A percentile compares a stretch with the other conserved stretches of the same genome.
These are phyloP conservation scores for Girardinus metallicus DNA, from an alignment of 2,797 vertebrate species.

Conservation along the genomic window DNA sequence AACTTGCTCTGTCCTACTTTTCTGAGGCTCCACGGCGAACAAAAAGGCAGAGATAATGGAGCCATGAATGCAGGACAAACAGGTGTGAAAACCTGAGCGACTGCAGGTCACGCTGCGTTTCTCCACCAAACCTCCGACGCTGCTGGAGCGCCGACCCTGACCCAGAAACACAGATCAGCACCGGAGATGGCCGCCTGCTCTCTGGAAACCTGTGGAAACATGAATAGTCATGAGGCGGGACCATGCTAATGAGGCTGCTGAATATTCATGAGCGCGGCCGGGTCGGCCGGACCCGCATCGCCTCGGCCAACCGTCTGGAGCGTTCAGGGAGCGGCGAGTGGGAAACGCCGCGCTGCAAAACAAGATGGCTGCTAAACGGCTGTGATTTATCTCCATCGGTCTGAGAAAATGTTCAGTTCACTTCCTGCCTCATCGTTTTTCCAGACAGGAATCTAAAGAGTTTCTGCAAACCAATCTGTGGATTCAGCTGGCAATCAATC, in stretches of 20 bases:
- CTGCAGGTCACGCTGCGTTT: slow-evolving; percentile 14
- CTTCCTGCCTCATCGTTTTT: too few species aligned
- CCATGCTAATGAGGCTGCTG: slow-evolving; percentile 75
- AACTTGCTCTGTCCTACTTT: slow-evolving; percentile 62
- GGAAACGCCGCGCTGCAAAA: too few species aligned
- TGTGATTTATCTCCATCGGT: too few species aligned
- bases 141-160: slow-evolving; percentile 52
- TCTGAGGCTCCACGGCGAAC: slow-evolving; percentile 25
- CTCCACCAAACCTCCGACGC: not conserved
- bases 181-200: not conserved
- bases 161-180: slow-evolving; percentile 67
- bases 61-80: slow-evolving; percentile 3
- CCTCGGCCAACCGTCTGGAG: slow-evolving; percentile 69
- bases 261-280: slow-evolving; percentile 69
- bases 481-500: too few species aligned
- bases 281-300: slow-evolving; percentile 51
- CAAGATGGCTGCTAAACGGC: too few species aligned
- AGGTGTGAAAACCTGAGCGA: slow-evolving; percentile 2
- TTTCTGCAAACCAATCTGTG: too few species aligned
- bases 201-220: not conserved
- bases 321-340: too few species aligned
- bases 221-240: slow-evolving; percentile 72
- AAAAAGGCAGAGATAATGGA: not conserved
- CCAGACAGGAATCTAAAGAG: too few species aligned
- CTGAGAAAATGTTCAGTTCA: too few species aligned